A percentile compares a stretch with the other conserved stretches of the same genome.
These are phyloP conservation scores for Drosophila pegasa DNA, from an alignment of 2,888 invertebrate genomes.

Conservation along the genomic window DNA sequence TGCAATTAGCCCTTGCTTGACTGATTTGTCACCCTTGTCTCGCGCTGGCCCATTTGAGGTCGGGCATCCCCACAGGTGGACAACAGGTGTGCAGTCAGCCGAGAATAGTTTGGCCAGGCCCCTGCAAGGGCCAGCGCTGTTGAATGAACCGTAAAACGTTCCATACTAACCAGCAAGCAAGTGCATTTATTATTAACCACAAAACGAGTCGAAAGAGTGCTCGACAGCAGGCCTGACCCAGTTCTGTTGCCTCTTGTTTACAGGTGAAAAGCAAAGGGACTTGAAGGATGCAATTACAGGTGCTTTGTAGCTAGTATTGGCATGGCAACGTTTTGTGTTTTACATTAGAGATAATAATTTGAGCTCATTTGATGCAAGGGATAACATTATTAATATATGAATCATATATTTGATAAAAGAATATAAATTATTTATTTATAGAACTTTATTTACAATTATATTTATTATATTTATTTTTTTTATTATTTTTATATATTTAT, in stretches of 20 bases:
- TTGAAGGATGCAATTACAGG: constrained; percentile 8
- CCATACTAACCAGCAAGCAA: constrained; percentile 31
- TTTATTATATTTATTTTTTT: no score
- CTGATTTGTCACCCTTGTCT: constrained; percentile 41
- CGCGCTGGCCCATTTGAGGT: constrained; percentile 10
- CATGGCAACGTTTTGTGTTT: neutral
- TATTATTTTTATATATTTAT: no score
- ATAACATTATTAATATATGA: neutral
- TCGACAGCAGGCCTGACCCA: constrained; percentile 55
- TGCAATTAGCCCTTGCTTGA: constrained; percentile 48
- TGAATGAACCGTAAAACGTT: constrained; percentile 71
- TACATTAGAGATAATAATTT: neutral
- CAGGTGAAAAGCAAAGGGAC: neutral
- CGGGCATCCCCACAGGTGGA: constrained; percentile 4
- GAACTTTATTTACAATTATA: neutral
- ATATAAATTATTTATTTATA: no score
- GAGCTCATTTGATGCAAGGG: neutral
- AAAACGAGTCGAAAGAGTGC: constrained; percentile 18
- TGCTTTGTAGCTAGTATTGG: neutral
- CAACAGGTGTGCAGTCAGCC: constrained; percentile 63
- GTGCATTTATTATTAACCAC: constrained; percentile 44
- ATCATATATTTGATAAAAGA: no score
- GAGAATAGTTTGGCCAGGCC: constrained; percentile 51
- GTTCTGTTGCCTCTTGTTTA: constrained; percentile 37
- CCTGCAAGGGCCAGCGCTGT: constrained; percentile 31